Base-by-base conservation (phyloP, 2,797 vertebrate species). In the Catharus ustulatus region DNA sequence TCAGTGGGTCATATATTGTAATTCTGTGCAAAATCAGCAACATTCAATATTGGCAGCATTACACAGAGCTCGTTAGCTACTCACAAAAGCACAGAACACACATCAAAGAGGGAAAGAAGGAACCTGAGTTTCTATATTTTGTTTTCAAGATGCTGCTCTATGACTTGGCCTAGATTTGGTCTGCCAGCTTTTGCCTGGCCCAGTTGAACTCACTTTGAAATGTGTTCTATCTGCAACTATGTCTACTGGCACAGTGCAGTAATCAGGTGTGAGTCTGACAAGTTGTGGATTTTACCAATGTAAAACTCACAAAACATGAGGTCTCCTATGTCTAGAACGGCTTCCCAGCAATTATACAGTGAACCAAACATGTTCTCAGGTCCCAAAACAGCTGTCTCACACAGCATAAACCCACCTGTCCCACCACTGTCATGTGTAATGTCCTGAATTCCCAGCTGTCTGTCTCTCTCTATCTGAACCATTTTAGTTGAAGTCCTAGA, bases 1-100 rank as follows among this genome's bases (percentile, higher is more conserved):
- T 80, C 75, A 74, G 78, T 48, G 27, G 84, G 49, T 92, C 61
- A 72, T 21, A 83, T 36, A 85, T 57, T 85, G 34, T 72, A 91
- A 91, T 95, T 83, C 89, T 78, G 57, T 89, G 87, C 91, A 83
- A 96, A 92, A 94, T 89, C 93, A 91, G 95, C 95, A 96, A 74
- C 84, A 71, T 83, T 82, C 54, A 85, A 54, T 89, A 92, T 36
- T 32, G 68, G 89, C 75, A 96, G 93, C 87, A 77, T 85, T 93
- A 85, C 82, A 77, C 75, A 78, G 82, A 93, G 95, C 93, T 96
- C 62, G 0, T 96, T 95, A 96, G 84, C 64, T 84, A 67, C 84
- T 94, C 96, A 85, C 87, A 95, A 80, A 94, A 93, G 89, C 94
- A 68, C 91, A 92, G 61, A 92, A 84, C 72, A 61, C 68, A 95